Conservation (phyloP, 2,888 invertebrate genomes). For the Achlya flavicornis region DNA sequence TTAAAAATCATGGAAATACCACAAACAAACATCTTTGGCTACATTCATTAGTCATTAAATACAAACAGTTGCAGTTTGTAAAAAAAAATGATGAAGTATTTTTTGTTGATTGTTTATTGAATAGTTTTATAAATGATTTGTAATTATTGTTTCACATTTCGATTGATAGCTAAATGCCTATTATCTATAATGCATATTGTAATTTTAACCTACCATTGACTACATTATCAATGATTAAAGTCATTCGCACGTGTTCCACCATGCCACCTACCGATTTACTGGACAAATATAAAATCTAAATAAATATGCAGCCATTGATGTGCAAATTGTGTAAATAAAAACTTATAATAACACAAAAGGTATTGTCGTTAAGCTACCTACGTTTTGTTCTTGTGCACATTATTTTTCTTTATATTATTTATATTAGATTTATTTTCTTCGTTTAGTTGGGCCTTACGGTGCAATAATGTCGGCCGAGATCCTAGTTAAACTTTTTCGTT, state of each 20-base stretch:
- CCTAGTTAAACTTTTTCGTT: no score
- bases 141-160: not conserved
- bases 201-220: not conserved
- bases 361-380: not conserved
- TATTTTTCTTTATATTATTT: not conserved
- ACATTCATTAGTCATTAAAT: not conserved
- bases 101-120: no score
- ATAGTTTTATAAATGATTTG: no score
- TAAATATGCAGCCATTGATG: not conserved
- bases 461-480: no score
- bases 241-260: not conserved
- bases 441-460: no score
- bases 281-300: conserved; percentile 4
- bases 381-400: not conserved
- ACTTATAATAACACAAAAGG: not conserved
- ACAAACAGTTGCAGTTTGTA: not conserved
- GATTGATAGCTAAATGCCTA: not conserved
- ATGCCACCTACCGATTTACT: not conserved
- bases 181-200: not conserved
- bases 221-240: not conserved
- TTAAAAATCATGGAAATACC: not conserved
- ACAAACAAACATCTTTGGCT: not conserved
- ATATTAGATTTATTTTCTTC: not conserved
- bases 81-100: no score
- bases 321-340: conserved; percentile 4